A percentile compares a stretch with the other conserved stretches of the same genome.
These are phyloP conservation scores for Corvus hawaiiensis DNA, from an alignment of 2,113 vertebrate genomes.

Conservation along the genomic window DNA sequence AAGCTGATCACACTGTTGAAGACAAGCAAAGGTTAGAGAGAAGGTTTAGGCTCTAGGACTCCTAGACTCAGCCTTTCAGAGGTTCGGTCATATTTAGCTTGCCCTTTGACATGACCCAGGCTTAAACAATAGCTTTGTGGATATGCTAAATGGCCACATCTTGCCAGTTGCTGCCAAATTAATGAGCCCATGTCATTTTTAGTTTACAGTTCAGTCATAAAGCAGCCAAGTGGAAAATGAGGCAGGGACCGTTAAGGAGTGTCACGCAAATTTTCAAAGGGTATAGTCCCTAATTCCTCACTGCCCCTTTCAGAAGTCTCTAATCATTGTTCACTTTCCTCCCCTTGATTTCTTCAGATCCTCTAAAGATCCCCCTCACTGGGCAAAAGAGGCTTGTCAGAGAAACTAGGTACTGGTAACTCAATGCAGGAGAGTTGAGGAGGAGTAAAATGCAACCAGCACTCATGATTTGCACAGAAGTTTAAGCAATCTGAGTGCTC, in stretches of 20 bases:
- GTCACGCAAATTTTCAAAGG: constrained; percentile 65
- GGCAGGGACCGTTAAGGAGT: constrained; percentile 68
- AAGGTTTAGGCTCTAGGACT: constrained; percentile 66
- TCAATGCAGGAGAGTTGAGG: background rate
- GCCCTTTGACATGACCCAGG: constrained; percentile 82
- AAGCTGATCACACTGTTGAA: constrained; percentile 57
- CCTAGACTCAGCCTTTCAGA: constrained; percentile 67
- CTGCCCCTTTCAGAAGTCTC: constrained; percentile 58
- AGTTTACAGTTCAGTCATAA: constrained; percentile 80
- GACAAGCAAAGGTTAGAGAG: constrained; percentile 56
- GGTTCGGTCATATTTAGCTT: constrained; percentile 72
- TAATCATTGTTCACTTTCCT: constrained; percentile 53
- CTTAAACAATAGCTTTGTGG: constrained; percentile 81
- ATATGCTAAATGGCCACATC: constrained; percentile 77
- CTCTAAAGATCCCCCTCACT: constrained; percentile 31
- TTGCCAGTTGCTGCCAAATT: constrained; percentile 83
- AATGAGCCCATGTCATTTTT: constrained; percentile 86
- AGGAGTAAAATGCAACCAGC: background rate
- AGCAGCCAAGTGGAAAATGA: constrained; percentile 85
- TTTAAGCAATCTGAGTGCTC: background rate
- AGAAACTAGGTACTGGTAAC: background rate
- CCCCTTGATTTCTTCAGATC: constrained; percentile 38
- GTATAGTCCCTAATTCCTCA: constrained; percentile 63
- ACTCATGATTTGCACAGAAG: background rate
- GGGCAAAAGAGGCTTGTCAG: background rate